Conservation (phyloP, 2,888 invertebrate genomes). For the Parasteatoda lunata region DNA sequence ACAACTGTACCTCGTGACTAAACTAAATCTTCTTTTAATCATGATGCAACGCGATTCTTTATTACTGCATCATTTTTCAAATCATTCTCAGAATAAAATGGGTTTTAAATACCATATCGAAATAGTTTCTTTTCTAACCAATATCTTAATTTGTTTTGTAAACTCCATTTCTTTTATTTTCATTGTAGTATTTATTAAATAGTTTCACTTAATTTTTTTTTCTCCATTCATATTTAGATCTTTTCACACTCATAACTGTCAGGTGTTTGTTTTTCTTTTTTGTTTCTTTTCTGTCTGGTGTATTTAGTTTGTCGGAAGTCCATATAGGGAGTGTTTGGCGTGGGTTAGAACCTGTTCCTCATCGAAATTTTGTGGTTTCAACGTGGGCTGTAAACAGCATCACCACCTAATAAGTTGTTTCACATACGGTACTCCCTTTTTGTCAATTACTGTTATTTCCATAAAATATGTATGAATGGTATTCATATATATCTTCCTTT, state of each 20-base stretch:
- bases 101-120: no score
- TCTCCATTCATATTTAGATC: neutral
- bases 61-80: no score
- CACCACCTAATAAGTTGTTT: slow-evolving; percentile 58
- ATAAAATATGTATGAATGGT: no score
- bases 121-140: no score
- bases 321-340: slow-evolving; percentile 39
- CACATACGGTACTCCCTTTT: slow-evolving; percentile 48
- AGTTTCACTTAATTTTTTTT: neutral
- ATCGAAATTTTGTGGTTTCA: slow-evolving; percentile 39
- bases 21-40: no score
- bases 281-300: slow-evolving; percentile 32
- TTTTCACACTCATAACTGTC: neutral
- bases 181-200: no score
- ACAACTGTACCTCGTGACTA: no score
- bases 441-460: slow-evolving; percentile 3
- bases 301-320: slow-evolving; percentile 34
- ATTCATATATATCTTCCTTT: no score
- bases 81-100: no score
- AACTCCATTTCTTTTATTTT: no score
- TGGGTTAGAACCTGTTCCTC: slow-evolving; percentile 51
- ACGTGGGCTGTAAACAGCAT: slow-evolving; percentile 49
- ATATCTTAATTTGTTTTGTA: no score
- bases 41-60: no score
- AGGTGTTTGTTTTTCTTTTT: slow-evolving; percentile 15